These are phyloP conservation scores for Pachymerium ferrugineum DNA, from an alignment of 2,888 invertebrate genomes.

Conservation along the genomic window DNA sequence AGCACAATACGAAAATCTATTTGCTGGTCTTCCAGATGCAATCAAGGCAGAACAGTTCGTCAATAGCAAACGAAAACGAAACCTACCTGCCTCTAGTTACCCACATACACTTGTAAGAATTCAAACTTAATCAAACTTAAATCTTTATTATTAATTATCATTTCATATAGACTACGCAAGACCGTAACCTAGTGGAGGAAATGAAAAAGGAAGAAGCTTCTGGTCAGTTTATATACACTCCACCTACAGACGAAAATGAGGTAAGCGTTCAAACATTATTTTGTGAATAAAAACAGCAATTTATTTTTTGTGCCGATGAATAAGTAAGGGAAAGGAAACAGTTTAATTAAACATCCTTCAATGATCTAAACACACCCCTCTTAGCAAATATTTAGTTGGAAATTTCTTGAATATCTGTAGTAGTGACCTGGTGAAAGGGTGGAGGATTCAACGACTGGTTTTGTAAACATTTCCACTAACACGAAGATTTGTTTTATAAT, in stretches of 20 bases:
- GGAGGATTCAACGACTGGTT: neutral
- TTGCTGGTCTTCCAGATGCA: constrained; percentile 72
- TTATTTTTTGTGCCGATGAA: neutral
- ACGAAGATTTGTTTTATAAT: neutral
- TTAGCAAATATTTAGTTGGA: neutral
- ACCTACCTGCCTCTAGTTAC: constrained; percentile 59
- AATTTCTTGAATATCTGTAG: neutral
- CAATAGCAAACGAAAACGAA: constrained; percentile 42
- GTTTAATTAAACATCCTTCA: constrained; percentile 3
- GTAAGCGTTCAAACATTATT: too few relatives aligned
- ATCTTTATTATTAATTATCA: neutral
- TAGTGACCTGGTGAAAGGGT: neutral
- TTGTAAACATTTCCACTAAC: constrained; percentile 2
- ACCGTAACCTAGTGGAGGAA: constrained; percentile 66
- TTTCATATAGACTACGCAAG: constrained; percentile 56
- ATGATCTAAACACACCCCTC: neutral
- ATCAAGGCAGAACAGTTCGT: constrained; percentile 66
- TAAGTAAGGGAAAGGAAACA: neutral
- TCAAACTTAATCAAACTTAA: neutral
- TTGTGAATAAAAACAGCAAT: neutral
- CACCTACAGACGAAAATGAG: neutral
- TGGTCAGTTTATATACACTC: constrained; percentile 51
- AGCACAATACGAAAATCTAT: constrained; percentile 89
- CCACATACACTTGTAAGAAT: constrained; percentile 49
- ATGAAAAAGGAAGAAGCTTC: constrained; percentile 58